Base-by-base conservation (phyloP, 2,113 vertebrate genomes). In the Scolopax mira region DNA sequence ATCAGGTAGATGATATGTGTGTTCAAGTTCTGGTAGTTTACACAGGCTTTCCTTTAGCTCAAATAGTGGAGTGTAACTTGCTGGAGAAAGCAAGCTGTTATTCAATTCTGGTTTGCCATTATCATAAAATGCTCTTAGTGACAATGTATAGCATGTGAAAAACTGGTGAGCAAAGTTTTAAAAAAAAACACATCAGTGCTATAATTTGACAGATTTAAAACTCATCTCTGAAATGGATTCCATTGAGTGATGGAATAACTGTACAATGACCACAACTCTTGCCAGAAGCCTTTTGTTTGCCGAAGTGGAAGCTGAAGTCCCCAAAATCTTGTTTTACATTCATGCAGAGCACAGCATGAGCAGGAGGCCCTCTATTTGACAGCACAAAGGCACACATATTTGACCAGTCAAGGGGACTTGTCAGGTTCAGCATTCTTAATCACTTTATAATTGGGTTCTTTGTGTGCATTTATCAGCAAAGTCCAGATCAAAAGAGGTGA, bases 401-500 rank as follows among this genome's bases (percentile, higher is more conserved):
- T 77, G 75, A 33, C 55, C 72, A 77, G 71, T 58, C 79, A 75
- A 66, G 25, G 31, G 24, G 13, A 62, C 48, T 66, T 66, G 48
- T 41, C 22, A 8, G 60, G 44, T 83, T 87, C 81, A 90, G 18
- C 27, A 35, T 80, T 93, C 87, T 72, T 96, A 94, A 96, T 93
- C 11, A 2, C 64, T 89, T 93, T 49, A 60, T 89, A 87, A 87
- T 80, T 97, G 73, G 79, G 91, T 96, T 96, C 27, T 86, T 89
- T 74, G 30, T 83, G 85, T 79, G 55, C 65, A 31, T 95, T 96
- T 80, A 91, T 87, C 92, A 91, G 84, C 60, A 39, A 96, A 89
- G 73, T 71, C 72, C 87, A 93, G 90, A 89, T 96, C 75, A 91
- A 91, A 49, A 94, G 48, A 94, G 79, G 77, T 96, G 88, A 97